Evolutionary conservation across 2,888 invertebrate species (phyloP).

Genomic region (Poecilus cupreus): DNA sequence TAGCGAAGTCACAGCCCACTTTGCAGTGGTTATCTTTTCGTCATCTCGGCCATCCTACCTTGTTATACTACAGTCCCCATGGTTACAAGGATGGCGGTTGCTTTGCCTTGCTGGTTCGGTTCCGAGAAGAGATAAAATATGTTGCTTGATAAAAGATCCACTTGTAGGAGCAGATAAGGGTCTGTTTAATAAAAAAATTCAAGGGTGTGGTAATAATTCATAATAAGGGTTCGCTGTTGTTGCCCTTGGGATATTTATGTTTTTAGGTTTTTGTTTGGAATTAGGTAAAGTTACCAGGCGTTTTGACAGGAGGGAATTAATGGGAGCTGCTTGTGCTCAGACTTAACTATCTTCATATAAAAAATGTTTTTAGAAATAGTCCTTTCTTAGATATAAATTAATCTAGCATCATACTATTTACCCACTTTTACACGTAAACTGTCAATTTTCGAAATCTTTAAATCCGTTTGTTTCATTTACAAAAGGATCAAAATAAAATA

Average conservation of each 20-base stretch:
- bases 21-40: slow-evolving; percentile 23
- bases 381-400: too few species aligned
- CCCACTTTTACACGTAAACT: too few species aligned
- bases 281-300: slow-evolving; percentile 9
- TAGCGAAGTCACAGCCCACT: slow-evolving; percentile 23
- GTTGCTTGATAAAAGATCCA: slow-evolving; percentile 31
- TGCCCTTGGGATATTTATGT: slow-evolving; percentile 13
- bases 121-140: slow-evolving; percentile 38
- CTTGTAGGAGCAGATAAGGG: slow-evolving; percentile 12
- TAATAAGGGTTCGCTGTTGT: slow-evolving; percentile 18
- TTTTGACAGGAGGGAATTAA: slow-evolving; percentile 4
- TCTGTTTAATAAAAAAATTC: slow-evolving; percentile 32
- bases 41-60: slow-evolving; percentile 24
- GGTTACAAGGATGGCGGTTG: slow-evolving; percentile 15
- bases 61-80: not conserved
- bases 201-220: slow-evolving; percentile 32
- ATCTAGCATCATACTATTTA: too few species aligned
- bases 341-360: too few species aligned
- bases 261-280: slow-evolving; percentile 18
- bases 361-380: too few species aligned
- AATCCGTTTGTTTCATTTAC: too few species aligned
- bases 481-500: too few species aligned
- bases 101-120: not conserved
- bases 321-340: not conserved
- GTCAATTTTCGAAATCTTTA: too few species aligned